Conservation (phyloP, 2,888 invertebrate genomes). For the Lamellibrachia columna region DNA sequence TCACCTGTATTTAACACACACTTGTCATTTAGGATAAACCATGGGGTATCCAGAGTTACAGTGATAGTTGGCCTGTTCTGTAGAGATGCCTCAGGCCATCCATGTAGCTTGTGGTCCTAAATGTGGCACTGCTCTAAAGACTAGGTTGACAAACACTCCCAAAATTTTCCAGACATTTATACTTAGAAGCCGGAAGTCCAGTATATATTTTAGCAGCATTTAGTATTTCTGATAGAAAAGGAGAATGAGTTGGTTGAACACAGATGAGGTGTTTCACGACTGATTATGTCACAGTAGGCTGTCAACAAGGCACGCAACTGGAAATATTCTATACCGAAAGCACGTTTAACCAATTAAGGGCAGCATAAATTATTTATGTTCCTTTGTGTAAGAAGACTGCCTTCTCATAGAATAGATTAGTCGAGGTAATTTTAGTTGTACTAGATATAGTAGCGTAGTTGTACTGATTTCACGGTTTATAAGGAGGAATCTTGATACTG, state of each 20-base stretch:
- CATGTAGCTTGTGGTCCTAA: neutral
- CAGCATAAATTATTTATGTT: neutral
- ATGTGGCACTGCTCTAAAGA: neutral
- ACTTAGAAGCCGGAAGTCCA: neutral
- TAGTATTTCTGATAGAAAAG: neutral
- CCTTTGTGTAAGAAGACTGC: neutral
- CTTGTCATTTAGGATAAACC: neutral
- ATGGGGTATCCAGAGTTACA: neutral
- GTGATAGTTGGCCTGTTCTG: neutral
- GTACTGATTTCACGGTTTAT: neutral
- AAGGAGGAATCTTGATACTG: neutral
- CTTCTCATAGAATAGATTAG: neutral
- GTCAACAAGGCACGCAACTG: neutral
- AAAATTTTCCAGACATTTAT: neutral
- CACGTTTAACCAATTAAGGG: neutral
- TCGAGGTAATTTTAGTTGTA: neutral
- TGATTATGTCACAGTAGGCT: neutral
- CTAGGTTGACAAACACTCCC: neutral
- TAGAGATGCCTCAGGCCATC: neutral
- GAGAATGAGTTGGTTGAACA: neutral
- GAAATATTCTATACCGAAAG: neutral
- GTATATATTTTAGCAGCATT: slow-evolving; percentile 3
- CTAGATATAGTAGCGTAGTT: neutral
- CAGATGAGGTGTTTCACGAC: neutral
- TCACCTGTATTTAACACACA: neutral